phyloP scores from a whole-genome alignment of 2,888 invertebrate species.

The Doris montereyensis region DNA sequence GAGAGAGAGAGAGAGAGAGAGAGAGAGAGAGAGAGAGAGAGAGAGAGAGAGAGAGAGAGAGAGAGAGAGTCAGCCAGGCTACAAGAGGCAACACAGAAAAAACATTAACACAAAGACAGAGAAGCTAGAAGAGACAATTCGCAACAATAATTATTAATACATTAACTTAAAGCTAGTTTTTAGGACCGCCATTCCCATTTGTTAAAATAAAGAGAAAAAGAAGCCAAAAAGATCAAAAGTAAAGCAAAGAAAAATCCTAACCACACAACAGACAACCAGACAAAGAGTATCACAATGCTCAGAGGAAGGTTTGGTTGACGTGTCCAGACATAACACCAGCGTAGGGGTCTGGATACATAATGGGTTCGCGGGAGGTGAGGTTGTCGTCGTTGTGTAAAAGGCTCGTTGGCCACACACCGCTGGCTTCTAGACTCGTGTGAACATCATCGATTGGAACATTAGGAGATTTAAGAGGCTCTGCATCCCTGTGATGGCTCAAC shows the following conservation, averaged over 20 bases:
- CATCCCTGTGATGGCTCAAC: slow-evolving; percentile 61
- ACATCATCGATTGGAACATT: slow-evolving; percentile 42
- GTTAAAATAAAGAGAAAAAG: neutral
- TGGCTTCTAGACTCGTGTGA: neutral
- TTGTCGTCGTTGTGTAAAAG: slow-evolving; percentile 15
- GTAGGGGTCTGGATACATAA: neutral
- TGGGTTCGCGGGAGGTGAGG: slow-evolving; percentile 23
- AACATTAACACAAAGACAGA: no score
- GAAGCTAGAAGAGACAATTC: no score
- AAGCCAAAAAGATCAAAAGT: neutral
- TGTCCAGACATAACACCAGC: slow-evolving; percentile 37
- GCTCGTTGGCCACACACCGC: slow-evolving; percentile 18
- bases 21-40: no score
- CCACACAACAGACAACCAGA: neutral
- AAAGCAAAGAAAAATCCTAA: neutral
- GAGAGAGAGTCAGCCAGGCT: no score
- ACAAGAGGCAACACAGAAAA: no score
- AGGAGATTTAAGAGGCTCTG: slow-evolving; percentile 48
- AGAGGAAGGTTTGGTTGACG: slow-evolving; percentile 49
- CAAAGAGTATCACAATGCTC: neutral
- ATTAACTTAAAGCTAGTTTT: no score
- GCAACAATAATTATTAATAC: no score
- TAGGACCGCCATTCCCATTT: no score
- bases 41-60: no score
- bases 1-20: no score